Base-by-base conservation (phyloP, 2,113 vertebrate genomes). In the Crotalus helleri region DNA sequence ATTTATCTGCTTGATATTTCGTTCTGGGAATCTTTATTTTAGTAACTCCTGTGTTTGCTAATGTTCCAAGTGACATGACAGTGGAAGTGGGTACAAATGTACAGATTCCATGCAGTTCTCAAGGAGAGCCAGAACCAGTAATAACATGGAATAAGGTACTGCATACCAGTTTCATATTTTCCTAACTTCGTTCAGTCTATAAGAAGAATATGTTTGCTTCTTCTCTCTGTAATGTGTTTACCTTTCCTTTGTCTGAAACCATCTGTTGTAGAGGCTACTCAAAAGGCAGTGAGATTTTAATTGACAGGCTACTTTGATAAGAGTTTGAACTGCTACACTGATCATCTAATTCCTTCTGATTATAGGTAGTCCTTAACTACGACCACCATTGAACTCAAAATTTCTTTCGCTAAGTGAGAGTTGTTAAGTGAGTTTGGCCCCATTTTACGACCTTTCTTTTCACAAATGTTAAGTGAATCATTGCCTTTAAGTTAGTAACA, bases 111-210 rank as follows among this genome's bases (percentile, higher is more conserved):
- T 99, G 99, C 97, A 99, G 98, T 3, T 98, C 99, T 96, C 98
- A 99, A 95, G 99, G 99, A 91, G 99, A 99, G 95, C 99, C 99
- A 0, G 98, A 98, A 87, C 99, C 99, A 6, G 97, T 98, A 92
- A 98, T 99, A 97, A 99, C 99, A 64, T 99, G 99, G 99, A 99
- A 99, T 97, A 99, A 99, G 99, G 99, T 99, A 97, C 96, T 97
- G 95, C n/a, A 54, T 93, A 53, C 44, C n/a, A 89, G 3, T 85
- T 85, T 29, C 7, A 81, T 44, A 44, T 81, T 81, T 81, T 81
- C 74, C 33, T 81, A 39, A 81, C 33, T 81, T 81, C 6, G 69
- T 39, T 81, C 15, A 81, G 69, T 19, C 33, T 81, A 17, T 81
- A 81, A 39, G 33, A 81, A 39, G 69, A 81, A 17, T 19, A 39